These are phyloP conservation scores for Stenolophus ochropezus DNA, from an alignment of 2,888 invertebrate genomes.

Conservation along the genomic window DNA sequence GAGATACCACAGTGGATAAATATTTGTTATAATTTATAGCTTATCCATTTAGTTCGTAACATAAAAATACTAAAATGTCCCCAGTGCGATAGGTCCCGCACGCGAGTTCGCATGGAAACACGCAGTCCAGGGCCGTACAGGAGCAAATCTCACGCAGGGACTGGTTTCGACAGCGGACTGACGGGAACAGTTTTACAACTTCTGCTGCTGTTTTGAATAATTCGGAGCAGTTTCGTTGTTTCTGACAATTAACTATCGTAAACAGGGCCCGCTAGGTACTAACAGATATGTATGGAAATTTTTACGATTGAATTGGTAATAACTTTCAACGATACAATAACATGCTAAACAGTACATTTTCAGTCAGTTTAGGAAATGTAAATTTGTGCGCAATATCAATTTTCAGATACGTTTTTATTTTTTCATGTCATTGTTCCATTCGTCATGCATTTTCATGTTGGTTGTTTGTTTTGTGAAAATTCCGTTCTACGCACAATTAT, in stretches of 20 bases:
- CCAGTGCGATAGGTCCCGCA: constrained; percentile 40
- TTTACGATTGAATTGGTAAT: constrained; percentile 4
- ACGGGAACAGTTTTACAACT: constrained; percentile 14
- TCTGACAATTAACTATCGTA: constrained; percentile 30
- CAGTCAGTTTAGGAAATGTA: neutral
- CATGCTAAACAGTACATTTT: neutral
- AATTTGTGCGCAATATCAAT: constrained; percentile 14
- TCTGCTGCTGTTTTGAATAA: constrained; percentile 1
- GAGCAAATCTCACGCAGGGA: constrained; percentile 1
- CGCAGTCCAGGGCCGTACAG: constrained; percentile 12
- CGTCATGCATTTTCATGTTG: no score
- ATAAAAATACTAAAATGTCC: constrained; percentile 60
- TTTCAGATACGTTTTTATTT: constrained; percentile 1
- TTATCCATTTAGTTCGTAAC: constrained; percentile 54
- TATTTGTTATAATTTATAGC: constrained; percentile 60
- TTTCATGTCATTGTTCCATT: no score
- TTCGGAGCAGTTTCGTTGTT: constrained; percentile 9
- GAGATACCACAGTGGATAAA: constrained; percentile 30
- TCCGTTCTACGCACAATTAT: no score
- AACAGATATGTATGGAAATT: constrained; percentile 26
- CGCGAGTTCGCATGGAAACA: constrained; percentile 55
- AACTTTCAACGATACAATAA: neutral
- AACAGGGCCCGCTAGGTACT: neutral
- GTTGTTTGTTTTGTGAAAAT: neutral
- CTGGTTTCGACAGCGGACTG: neutral